Base-by-base conservation (phyloP, 2,888 invertebrate species). In the Arrhopalites spinosus region DNA sequence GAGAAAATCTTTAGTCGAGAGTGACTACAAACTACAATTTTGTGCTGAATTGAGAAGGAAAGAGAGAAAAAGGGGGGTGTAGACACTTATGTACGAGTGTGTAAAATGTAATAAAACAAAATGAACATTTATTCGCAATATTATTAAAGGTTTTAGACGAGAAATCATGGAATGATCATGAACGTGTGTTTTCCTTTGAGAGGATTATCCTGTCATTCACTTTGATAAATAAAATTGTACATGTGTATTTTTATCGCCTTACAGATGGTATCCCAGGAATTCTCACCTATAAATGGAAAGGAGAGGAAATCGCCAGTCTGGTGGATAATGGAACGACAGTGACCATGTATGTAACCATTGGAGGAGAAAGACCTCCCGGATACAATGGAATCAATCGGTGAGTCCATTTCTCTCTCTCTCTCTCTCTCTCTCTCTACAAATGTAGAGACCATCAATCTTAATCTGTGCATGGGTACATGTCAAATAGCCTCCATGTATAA, bases 241-340 rank as follows among this genome's bases (percentile, higher is more conserved):
- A n/a, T n/a, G n/a, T n/a, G n/a, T n/a, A n/a, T n/a, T n/a, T n/a
- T n/a, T n/a, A n/a, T n/a, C n/a, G n/a, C n/a, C n/a, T n/a, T n/a
- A 0, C 88, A 93, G 93, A 92, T 79, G 91, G 92, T 85, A 92
- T 93, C 81, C 92, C 93, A 79, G 92, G 93, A 11, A 90, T 94
- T 79, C 92, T 93, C 86, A 93, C 93, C 1, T 91, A 90, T 86
- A 91, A 91, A 85, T 90, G 90, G 87, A 91, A 92, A 84, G 94
- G 94, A 20, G 90, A 91, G 83, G 90, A 91, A 85, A 88, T 94
- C 84, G 91, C 90, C 0, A 86, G 87, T 56, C 87, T 92, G 76
- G 87, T 91, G 59, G 92, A 93, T 85, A 90, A 90, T 84, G 90
- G 90, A 68, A 89, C 90, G 15, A 87, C 89, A 78, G 91, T 94